phyloP scores from a whole-genome alignment of 2,113 vertebrate genomes.

The Cnemophilus loriae region DNA sequence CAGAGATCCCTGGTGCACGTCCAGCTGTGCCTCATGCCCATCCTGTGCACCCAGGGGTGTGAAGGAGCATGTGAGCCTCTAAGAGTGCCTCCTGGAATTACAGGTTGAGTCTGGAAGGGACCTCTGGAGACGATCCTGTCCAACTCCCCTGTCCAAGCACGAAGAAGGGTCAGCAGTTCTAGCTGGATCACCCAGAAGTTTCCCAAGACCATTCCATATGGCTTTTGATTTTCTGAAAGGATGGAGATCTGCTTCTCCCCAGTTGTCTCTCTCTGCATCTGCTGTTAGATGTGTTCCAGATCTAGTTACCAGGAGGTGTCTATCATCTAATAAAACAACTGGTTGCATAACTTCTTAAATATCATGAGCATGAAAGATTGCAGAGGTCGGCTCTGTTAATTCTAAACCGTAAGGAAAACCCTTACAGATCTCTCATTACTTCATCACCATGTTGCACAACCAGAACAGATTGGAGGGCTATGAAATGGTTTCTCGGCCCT shows the following conservation, averaged over 20 bases:
- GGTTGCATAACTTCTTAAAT: background rate
- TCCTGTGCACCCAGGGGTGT: background rate
- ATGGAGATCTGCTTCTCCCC: background rate
- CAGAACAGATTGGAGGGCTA: background rate
- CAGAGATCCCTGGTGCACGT: background rate
- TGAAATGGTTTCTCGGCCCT: background rate
- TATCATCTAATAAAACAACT: background rate
- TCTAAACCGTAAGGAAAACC: background rate
- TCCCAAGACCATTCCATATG: background rate
- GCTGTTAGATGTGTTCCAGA: background rate
- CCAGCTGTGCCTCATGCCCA: background rate
- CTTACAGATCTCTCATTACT: background rate
- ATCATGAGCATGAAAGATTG: background rate
- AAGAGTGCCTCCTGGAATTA: background rate
- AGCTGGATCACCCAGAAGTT: background rate
- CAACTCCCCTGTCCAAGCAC: background rate
- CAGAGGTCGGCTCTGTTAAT: background rate
- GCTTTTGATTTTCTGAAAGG: background rate
- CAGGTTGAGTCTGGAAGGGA: background rate
- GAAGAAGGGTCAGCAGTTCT: background rate
- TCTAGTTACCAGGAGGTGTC: background rate
- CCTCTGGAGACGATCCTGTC: background rate
- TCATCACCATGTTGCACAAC: background rate
- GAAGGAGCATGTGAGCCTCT: background rate
- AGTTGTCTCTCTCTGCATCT: background rate